Evolutionary conservation across 2,888 invertebrate genomes (phyloP).

Genomic region (Lepidocyrtinus sp.): DNA sequence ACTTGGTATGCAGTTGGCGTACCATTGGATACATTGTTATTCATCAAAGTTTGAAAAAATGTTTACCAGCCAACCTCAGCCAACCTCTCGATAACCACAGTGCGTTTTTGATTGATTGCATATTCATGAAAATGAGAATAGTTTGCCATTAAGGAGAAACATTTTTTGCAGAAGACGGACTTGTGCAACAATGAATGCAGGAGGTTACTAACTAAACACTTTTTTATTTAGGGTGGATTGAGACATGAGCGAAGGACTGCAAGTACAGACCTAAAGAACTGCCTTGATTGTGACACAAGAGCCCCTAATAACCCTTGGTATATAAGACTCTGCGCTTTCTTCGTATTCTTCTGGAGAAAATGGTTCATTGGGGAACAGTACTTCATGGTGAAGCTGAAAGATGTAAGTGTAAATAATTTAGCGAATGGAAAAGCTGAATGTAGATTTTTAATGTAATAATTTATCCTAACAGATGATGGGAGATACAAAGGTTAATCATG

Average conservation of each 20-base stretch:
- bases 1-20: too few species aligned
- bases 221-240: not conserved
- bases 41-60: too few species aligned
- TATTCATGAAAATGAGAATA: too few species aligned
- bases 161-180: too few species aligned
- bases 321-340: slow-evolving; percentile 65
- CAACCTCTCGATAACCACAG: too few species aligned
- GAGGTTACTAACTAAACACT: too few species aligned
- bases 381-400: slow-evolving; percentile 62
- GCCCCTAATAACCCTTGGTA: slow-evolving; percentile 68
- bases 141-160: too few species aligned
- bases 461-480: slow-evolving; percentile 76
- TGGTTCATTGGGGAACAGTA: slow-evolving; percentile 67
- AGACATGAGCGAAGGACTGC: slow-evolving; percentile 5
- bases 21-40: too few species aligned
- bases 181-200: too few species aligned
- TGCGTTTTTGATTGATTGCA: too few species aligned
- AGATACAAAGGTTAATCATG: slow-evolving; percentile 81
- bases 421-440: not conserved
- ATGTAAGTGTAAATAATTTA: slow-evolving; percentile 54
- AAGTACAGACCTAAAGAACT: slow-evolving; percentile 60
- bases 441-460: not conserved
- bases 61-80: too few species aligned
- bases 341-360: slow-evolving; percentile 69
- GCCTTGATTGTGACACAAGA: slow-evolving; percentile 65